Evolutionary conservation across 1,140 invertebrate genomes (phyloP).

Genomic region (Ceratina australensis): DNA sequence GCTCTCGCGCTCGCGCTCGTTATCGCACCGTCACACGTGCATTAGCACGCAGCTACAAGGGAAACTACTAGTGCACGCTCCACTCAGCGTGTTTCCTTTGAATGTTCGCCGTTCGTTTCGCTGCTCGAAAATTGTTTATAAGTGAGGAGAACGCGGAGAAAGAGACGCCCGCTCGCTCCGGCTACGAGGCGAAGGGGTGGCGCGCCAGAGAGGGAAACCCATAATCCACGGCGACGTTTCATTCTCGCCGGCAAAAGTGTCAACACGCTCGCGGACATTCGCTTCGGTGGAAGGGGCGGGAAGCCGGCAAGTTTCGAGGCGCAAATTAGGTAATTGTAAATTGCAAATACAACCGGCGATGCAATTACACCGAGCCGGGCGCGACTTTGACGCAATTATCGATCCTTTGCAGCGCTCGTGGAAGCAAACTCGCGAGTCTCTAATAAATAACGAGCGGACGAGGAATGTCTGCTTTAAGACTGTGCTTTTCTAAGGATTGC

Average conservation of each 20-base stretch:
- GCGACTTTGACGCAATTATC: constrained; percentile 27
- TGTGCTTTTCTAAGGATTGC: too few relatives aligned
- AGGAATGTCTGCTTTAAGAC: too few relatives aligned
- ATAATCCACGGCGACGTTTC: constrained; percentile 31
- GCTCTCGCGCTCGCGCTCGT: constrained; percentile 43
- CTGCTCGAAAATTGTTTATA: constrained; percentile 49
- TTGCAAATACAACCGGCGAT: constrained; percentile 16
- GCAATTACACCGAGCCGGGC: constrained; percentile 16
- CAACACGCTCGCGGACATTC: constrained; percentile 37
- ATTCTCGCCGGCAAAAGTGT: constrained; percentile 20
- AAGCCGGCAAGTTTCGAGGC: constrained; percentile 7
- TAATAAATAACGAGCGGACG: too few relatives aligned
- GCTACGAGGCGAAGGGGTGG: not conserved
- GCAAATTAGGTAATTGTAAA: constrained; percentile 33
- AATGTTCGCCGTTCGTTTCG: constrained; percentile 42
- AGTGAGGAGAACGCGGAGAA: constrained; percentile 30
- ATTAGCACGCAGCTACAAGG: constrained; percentile 39
- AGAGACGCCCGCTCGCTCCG: not conserved
- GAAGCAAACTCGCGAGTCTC: not conserved
- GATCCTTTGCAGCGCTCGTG: not conserved
- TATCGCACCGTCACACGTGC: constrained; percentile 46
- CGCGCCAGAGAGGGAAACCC: not conserved
- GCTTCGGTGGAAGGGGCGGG: constrained; percentile 2
- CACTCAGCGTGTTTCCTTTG: constrained; percentile 44
- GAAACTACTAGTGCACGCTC: constrained; percentile 36